A percentile compares a stretch with the other conserved stretches of the same genome.
These are phyloP conservation scores for Aquatica leii DNA, from an alignment of 2,888 invertebrate species.

Conservation along the genomic window DNA sequence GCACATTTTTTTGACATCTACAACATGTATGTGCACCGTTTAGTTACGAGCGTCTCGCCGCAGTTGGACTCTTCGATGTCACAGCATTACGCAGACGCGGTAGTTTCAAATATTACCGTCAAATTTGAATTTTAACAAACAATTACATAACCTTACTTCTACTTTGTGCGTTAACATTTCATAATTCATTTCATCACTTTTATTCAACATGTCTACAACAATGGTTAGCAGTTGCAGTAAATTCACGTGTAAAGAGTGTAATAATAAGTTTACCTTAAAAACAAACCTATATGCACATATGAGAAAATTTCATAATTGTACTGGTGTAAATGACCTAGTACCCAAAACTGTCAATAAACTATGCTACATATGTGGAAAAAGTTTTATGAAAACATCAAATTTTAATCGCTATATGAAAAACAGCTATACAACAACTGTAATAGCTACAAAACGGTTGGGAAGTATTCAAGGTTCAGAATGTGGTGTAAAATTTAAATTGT, in stretches of 20 bases:
- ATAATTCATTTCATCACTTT: no score
- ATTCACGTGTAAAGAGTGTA: not conserved
- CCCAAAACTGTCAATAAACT: not conserved
- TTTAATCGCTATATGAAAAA: no score
- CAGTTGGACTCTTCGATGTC: no score
- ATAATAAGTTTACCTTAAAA: not conserved
- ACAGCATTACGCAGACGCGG: no score
- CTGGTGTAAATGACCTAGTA: not conserved
- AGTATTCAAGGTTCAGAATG: not conserved
- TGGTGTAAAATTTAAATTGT: not conserved
- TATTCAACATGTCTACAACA: not conserved
- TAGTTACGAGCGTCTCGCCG: no score
- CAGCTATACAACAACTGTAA: not conserved
- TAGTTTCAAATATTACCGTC: no score
- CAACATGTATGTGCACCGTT: conserved; percentile 14
- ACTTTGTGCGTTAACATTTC: no score
- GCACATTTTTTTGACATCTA: conserved; percentile 15
- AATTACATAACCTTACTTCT: no score
- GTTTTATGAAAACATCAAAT: no score
- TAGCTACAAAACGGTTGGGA: not conserved
- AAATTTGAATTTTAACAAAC: not conserved
- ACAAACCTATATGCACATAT: not conserved
- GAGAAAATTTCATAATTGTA: not conserved
- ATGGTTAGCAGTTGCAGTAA: not conserved
- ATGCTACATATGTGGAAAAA: no score